Base-by-base conservation (phyloP, 2,797 vertebrate genomes). In the Fringilla coelebs region DNA sequence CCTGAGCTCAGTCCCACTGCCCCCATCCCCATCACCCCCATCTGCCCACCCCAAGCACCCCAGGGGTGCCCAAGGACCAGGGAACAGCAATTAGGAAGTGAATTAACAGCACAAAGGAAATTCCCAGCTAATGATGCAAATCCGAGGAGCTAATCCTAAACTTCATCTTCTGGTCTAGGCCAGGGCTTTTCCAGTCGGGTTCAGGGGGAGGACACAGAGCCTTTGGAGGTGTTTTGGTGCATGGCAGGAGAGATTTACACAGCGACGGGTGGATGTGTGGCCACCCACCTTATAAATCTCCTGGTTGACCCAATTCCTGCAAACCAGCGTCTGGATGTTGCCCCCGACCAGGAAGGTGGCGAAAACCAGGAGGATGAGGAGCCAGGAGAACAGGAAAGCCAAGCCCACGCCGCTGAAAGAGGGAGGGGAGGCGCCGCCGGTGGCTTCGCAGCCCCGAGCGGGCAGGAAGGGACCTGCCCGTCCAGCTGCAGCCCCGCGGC, bases 291-390 rank as follows among this genome's bases (percentile, higher is more conserved):
- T 65, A 51, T 98, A 98, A 31, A 98, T 96, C 80, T 98, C 97
- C 36, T 97, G 96, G 8, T 89, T 98, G 72, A 96, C 92, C 98
- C 98, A 98, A 65, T 98, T 98, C 81, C 79, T 97, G 91, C 98
- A 99, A 72, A 98, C 83, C 85, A 98, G 80, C 0, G 98, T 98
- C 93, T 98, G 97, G 75, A 97, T 86, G 3, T 98, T 98, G 75
- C 98, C 98, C 13, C 98, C 98, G 25, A 98, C 90, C 73, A 98
- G 81, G 82, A 98, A 98, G 25, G 98, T 98, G 95, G 97, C 70
- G 0, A 98, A 98, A 55, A 98, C 98, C n/a, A 98, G 87, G 85
- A 98, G 97, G 87, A 98, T 95, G 90, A 98, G 97, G 40, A 98
- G 97, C 88, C 96, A 98, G 24, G 98, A 98, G 34, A 98, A 98